Base-by-base conservation (phyloP, 2,888 invertebrate genomes). In the Ochropleura leucogaster region DNA sequence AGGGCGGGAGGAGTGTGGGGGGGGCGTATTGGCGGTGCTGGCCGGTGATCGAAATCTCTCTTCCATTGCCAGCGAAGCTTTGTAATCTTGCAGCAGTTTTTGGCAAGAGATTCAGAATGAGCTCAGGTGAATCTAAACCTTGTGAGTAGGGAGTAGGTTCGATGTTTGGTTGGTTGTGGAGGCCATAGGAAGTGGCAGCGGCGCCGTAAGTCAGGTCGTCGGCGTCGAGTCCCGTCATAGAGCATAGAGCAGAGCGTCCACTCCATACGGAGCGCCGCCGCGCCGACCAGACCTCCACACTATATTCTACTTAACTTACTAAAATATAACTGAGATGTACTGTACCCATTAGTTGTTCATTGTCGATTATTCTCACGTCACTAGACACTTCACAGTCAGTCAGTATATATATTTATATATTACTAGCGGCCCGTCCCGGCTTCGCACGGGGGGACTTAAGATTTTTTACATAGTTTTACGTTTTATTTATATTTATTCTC, bases 1-100 rank as follows among this genome's bases (percentile, higher is more conserved):
- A 44, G 51, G 12, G 20, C 30, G 66, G 59, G 74, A 57, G n/a
- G 47, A 16, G 47, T 16, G 42, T 59, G 59, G 70, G 53, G 55
- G 42, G 60, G 66, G 75, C 3, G 18, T 30, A 30, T 30, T 30
- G 30, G 30, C 30, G 30, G 12, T n/a, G 16, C 57, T 73, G 49
- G 63, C 51, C 57, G 59, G 65, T 85, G 85, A 86, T 87, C 83
- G 84, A 85, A 82, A 85, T 85, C 85, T 83, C 74, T 77, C 71
- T 82, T 68, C 72, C 75, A 66, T 80, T 82, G 85, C 87, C 81
- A 84, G 83, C 77, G 74, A 74, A 77, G 83, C 82, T 87, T 85
- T 86, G 85, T 82, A 85, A 88, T 85, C 83, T 84, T 83, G 83
- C 85, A 72, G 84, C 79, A 79, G 85, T 86, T 85, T 87, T 88